phyloP scores from a whole-genome alignment of 64 coral and sea anemone genomes.

The Anthopleura sola region DNA sequence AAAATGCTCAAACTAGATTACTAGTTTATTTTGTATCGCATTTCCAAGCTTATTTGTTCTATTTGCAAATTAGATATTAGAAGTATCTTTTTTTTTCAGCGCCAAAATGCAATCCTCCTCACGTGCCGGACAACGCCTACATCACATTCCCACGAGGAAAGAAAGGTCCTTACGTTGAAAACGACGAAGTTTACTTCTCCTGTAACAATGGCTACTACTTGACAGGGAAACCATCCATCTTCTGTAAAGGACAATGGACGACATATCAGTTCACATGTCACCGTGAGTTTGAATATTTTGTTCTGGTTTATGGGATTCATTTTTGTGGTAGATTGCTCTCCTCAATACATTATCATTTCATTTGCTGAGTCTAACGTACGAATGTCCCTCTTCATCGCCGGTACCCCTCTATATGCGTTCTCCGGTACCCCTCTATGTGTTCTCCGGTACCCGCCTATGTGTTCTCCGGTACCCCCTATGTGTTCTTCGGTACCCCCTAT shows the following conservation, averaged over 20 bases:
- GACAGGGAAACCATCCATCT: constrained; percentile 40
- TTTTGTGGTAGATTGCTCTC: no score
- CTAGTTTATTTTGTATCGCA: neutral
- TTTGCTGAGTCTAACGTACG: no score
- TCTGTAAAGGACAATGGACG: constrained; percentile 47
- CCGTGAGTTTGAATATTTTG: constrained; percentile 18
- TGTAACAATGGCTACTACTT: constrained; percentile 57
- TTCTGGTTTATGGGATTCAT: no score
- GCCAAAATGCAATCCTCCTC: constrained; percentile 49
- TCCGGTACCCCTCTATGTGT: no score
- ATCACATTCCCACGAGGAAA: constrained; percentile 42
- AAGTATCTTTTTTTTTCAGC: neutral
- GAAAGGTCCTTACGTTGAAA: constrained; percentile 38
- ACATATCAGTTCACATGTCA: constrained; percentile 13
- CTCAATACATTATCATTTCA: no score
- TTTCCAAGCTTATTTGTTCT: neutral
- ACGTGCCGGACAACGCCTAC: constrained; percentile 40
- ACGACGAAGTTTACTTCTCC: constrained; percentile 44
- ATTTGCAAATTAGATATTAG: neutral
- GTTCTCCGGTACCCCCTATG: no score
- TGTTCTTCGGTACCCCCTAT: no score
- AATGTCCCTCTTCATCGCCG: no score
- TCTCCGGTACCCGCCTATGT: no score
- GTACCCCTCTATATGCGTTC: no score
- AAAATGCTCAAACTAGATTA: neutral